These are phyloP conservation scores for Sphinx pinastri DNA, from an alignment of 2,888 invertebrate genomes.

Conservation along the genomic window DNA sequence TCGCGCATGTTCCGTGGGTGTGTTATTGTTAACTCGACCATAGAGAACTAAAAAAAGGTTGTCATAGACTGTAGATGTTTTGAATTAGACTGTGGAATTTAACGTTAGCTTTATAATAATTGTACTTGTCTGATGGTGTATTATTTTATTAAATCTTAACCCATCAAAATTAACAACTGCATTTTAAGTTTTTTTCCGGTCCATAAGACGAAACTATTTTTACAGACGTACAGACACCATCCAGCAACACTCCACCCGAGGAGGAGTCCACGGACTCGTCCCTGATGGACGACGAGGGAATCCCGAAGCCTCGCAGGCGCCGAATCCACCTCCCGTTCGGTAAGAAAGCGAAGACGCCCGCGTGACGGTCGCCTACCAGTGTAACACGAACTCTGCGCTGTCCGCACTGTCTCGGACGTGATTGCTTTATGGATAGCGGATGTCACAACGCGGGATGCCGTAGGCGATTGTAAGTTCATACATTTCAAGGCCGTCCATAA, in stretches of 20 bases:
- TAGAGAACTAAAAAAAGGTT: too few relatives aligned
- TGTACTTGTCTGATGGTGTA: too few relatives aligned
- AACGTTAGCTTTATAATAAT: too few relatives aligned
- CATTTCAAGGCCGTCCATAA: neutral
- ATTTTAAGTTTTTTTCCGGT: too few relatives aligned
- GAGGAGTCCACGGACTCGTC: conserved; percentile 90
- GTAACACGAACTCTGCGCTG: conserved; percentile 28
- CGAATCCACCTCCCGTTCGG: conserved; percentile 87
- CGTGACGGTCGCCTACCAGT: conserved; percentile 59
- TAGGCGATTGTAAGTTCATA: conserved; percentile 26
- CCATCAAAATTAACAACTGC: too few relatives aligned
- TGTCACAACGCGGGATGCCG: conserved; percentile 28
- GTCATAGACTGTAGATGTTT: too few relatives aligned
- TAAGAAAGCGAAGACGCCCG: conserved; percentile 83
- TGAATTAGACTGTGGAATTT: too few relatives aligned
- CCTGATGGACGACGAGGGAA: conserved; percentile 85
- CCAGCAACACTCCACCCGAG: conserved; percentile 78
- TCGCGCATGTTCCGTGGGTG: neutral
- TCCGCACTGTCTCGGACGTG: conserved; percentile 28
- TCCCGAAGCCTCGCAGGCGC: conserved; percentile 82
- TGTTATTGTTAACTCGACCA: neutral
- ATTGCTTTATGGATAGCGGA: conserved; percentile 29
- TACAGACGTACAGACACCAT: conserved; percentile 57
- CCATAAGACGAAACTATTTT: neutral
- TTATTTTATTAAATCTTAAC: too few relatives aligned